Evolutionary conservation across 2,797 vertebrate species (phyloP), one percentile per base, ranked within the genome.

Genomic region (Acropternis orthonyx): DNA sequence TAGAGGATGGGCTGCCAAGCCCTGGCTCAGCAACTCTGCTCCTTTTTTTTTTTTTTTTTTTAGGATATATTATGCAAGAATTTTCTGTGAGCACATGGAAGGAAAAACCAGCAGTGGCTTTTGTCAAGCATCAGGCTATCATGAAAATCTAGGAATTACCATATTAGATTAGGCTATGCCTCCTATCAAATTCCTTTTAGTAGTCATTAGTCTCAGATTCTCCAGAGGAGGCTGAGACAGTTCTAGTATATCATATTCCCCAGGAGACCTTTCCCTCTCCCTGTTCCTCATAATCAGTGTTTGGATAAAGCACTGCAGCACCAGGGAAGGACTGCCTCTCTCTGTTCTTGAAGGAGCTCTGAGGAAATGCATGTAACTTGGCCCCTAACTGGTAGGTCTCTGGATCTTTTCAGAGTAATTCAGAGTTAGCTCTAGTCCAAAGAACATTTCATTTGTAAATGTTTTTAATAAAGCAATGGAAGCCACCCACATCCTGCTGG

Each of bases 381-480:
- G 81, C 59, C 78, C 46, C 59, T 52, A 58, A 48, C 55, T 69
- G 22, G 72, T 37, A 68, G 34, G 58, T 62, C 69, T 92, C 95
- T 92, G 79, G 54, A 76, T 90, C 85, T 76, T 90, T 71, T 96
- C 85, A 89, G 72, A 93, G 66, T 65, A 83, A 84, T 59, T 78
- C 87, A 84, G 59, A 36, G 76, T 79, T 59, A 88, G 66, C 59
- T 78, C 23, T 30, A 73, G 55, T 86, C 80, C 69, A 90, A 86
- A 63, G 85, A 72, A 86, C 52, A 67, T 74, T 87, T 92, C 26
- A 84, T 76, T 83, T 0, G 7, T 94, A 75, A 69, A 39, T 89
- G 82, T 63, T 89, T 94, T 88, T 78, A 91, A 95, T 95, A 95
- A 94, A 96, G 87, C 48, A 34, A 49, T 82, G 41, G 79, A 78